Percentiles rank a stretch among this genome's conserved stretches.
These are phyloP conservation scores for Palythoa caribaeorum DNA, from an alignment of 92 coral and sea anemone genomes.

Conservation along the genomic window DNA sequence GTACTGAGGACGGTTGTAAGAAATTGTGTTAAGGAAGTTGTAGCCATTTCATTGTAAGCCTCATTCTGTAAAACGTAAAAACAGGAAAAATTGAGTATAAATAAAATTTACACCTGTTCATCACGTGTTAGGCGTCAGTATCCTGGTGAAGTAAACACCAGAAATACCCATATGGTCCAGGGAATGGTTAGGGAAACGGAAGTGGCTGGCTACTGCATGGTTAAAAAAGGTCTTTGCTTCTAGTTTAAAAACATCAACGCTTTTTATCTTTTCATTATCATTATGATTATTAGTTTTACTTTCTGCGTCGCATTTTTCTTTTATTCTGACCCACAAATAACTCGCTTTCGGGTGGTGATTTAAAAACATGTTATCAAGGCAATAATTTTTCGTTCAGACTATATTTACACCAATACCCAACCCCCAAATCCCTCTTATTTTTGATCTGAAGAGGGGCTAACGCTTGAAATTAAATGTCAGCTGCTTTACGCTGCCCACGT, in stretches of 20 bases:
- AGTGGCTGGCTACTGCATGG: constrained; percentile 13
- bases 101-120: constrained; percentile 21
- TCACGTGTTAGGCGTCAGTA: background rate
- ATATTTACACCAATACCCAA: constrained; percentile 4
- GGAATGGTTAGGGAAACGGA: constrained; percentile 12
- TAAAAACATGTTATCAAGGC: constrained; percentile 10
- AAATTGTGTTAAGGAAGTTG: background rate
- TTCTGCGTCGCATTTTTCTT: constrained; percentile 2
- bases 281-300: background rate
- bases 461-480: background rate
- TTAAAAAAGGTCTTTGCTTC: constrained; percentile 8
- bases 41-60: background rate
- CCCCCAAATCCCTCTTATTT: background rate
- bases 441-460: constrained; percentile 10
- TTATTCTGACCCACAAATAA: background rate
- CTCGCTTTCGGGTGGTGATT: constrained; percentile 2
- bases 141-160: constrained; percentile 19
- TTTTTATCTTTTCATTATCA: constrained; percentile 7
- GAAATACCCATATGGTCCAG: constrained; percentile 1
- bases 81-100: constrained; percentile 13
- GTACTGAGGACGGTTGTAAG: background rate
- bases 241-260: background rate
- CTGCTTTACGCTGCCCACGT: constrained; percentile 15
- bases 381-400: background rate
- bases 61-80: background rate